These are phyloP conservation scores for Tylochromis polylepis DNA, from an alignment of 2,113 vertebrate species.

Conservation along the genomic window DNA sequence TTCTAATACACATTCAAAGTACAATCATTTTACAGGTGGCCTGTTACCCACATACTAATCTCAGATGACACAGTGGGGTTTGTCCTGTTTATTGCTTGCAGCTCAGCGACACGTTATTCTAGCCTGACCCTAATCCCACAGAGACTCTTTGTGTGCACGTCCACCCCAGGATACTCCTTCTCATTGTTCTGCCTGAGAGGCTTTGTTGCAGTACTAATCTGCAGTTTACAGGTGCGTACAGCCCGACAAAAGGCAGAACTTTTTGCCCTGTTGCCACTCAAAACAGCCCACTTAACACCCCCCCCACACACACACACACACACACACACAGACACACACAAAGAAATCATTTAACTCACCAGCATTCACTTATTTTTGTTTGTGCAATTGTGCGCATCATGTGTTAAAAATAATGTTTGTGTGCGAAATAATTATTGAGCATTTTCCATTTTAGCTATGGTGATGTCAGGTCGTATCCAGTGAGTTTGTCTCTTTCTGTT, in stretches of 20 bases:
- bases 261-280: neutral
- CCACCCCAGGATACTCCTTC: neutral
- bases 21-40: neutral
- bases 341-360: neutral
- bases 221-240: constrained; percentile 35
- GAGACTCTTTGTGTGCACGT: constrained; percentile 25
- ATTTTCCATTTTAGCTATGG: neutral
- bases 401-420: neutral
- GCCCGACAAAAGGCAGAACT: neutral
- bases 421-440: neutral
- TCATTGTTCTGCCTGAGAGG: constrained; percentile 35
- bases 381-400: neutral
- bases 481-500: neutral
- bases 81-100: constrained; percentile 9
- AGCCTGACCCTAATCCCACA: constrained; percentile 62
- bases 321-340: no score
- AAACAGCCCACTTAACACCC: neutral
- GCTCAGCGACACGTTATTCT: constrained; percentile 40
- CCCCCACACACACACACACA: no score
- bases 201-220: constrained; percentile 15
- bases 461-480: neutral
- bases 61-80: neutral
- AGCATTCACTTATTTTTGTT: neutral
- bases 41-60: neutral
- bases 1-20: neutral